Evolutionary conservation across 2,797 vertebrate genomes (phyloP), one percentile per base, ranked within the genome.

Genomic region (Centroberyx gerrardi): DNA sequence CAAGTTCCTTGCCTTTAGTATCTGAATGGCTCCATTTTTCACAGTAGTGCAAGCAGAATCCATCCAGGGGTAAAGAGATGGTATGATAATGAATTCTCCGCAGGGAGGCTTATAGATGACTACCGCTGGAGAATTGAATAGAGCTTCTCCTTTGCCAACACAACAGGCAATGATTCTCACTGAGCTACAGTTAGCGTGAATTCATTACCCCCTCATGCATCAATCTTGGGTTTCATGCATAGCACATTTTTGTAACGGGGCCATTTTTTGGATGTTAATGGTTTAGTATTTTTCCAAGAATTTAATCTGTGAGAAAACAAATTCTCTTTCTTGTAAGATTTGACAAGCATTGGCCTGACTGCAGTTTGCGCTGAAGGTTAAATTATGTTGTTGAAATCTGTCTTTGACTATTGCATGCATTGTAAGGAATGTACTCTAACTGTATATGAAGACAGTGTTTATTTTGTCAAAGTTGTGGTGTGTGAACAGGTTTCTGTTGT

Each of bases 81-180:
- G 14, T 31, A 49, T 62, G 29, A 49, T 36, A 71, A 66, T 75
- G 29, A 49, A 48, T 63, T 66, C 68, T n/a, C 46, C 53, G 5
- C 51, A 46, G 17, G 5, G 65, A 78, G 60, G 46, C 74, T 67
- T n/a, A 54, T 62, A 40, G 28, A 53, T 58, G 14, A 70, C 36
- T 44, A 12, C 4, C 12, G 9, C 40, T 8, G 17, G 31, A 61
- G 33, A 58, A 59, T 42, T 79, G 18, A 78, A 60, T 42, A 53
- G 7, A 29, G 10, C 38, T 8, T 62, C 54, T 49, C 8, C 54
- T 59, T 59, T 7, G 33, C 5, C 42, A 53, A 46, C 51, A 60
- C 68, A 68, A 70, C 46, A 13, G 12, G 59, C 3, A n/a, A 18
- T 51, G 33, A 64, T 66, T 84, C 9, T 49, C n/a, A 9, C 40